Evolutionary conservation across 1,140 invertebrate genomes (phyloP).

Genomic region (Platorchestia sp.): DNA sequence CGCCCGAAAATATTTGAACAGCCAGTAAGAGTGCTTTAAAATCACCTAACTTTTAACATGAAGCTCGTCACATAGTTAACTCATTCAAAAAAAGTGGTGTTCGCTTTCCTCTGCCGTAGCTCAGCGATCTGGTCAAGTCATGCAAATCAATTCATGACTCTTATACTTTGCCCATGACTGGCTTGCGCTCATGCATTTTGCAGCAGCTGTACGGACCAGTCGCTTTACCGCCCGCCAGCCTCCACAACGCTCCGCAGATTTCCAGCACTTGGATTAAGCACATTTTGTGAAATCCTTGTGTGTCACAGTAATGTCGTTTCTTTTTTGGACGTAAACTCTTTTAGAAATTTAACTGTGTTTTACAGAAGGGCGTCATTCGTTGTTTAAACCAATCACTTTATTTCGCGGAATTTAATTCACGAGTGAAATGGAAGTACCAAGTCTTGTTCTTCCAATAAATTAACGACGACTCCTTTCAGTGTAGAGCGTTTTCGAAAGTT

Average conservation of each 20-base stretch:
- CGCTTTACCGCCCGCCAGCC: background rate
- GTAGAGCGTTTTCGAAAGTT: no score
- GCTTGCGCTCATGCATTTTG: slow-evolving; percentile 25
- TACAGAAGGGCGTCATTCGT: background rate
- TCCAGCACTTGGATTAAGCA: background rate
- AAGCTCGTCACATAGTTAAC: background rate
- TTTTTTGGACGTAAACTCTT: background rate
- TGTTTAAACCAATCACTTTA: background rate
- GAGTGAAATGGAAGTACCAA: background rate
- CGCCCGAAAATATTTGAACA: no score
- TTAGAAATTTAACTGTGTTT: background rate
- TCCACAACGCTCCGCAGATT: background rate
- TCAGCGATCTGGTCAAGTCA: slow-evolving; percentile 11
- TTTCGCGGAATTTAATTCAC: background rate
- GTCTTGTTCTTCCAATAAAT: background rate
- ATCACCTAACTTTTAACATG: background rate
- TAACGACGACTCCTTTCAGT: background rate
- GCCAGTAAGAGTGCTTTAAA: background rate
- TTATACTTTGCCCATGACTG: background rate
- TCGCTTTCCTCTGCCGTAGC: background rate
- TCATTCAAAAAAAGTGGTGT: background rate
- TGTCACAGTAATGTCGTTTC: background rate
- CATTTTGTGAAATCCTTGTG: background rate
- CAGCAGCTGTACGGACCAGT: background rate
- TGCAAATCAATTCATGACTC: slow-evolving; percentile 30